Percentiles rank a stretch among this genome's conserved stretches.
phyloP scores from a whole-genome alignment of 2,888 invertebrate genomes.

The Omphaloscelis lunosa region DNA sequence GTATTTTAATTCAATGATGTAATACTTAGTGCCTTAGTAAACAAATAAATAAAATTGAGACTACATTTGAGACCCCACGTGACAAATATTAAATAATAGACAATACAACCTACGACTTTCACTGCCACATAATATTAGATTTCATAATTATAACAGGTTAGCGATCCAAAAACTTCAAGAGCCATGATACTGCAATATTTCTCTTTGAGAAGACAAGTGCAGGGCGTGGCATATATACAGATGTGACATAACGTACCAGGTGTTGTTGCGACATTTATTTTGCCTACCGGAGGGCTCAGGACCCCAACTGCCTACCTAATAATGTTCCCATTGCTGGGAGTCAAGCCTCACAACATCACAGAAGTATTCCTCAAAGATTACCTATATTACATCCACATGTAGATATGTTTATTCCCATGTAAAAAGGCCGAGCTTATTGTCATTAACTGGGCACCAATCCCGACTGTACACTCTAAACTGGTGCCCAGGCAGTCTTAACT shows the following conservation, averaged over 20 bases:
- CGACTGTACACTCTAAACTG: too few relatives aligned
- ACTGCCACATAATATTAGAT: neutral
- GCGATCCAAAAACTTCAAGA: neutral
- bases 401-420: too few relatives aligned
- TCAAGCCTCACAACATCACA: neutral
- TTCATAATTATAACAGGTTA: slow-evolving; percentile 20
- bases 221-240: slow-evolving; percentile 6
- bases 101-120: slow-evolving; percentile 21
- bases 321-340: too few relatives aligned
- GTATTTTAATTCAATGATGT: too few relatives aligned
- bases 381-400: too few relatives aligned
- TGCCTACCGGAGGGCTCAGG: neutral
- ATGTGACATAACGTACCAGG: slow-evolving; percentile 5
- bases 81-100: slow-evolving; percentile 1
- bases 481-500: too few relatives aligned
- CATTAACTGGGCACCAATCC: too few relatives aligned
- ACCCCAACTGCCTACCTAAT: too few relatives aligned
- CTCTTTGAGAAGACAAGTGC: slow-evolving; percentile 13
- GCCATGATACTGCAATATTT: slow-evolving; percentile 19
- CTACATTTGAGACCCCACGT: neutral
- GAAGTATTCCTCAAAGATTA: neutral
- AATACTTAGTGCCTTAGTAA: too few relatives aligned
- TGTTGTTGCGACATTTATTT: neutral
- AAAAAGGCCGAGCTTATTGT: too few relatives aligned
- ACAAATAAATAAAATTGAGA: too few relatives aligned